Conservation (phyloP, 2,888 invertebrate genomes). For the Chirona hameri region DNA sequence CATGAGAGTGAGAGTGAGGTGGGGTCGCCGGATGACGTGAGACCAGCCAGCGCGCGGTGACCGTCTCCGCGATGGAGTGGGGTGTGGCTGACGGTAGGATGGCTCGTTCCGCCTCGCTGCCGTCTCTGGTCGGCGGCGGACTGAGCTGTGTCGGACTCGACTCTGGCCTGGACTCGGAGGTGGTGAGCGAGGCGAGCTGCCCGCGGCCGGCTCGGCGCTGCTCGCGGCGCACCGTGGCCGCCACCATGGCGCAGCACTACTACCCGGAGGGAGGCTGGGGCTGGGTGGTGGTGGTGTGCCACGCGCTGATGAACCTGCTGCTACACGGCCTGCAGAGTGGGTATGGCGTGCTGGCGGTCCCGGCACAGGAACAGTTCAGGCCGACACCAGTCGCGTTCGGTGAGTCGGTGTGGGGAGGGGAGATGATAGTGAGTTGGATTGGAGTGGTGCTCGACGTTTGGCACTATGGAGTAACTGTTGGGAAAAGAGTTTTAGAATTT, state of each 20-base stretch:
- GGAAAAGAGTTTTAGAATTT: too few relatives aligned
- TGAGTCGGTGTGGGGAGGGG: neutral
- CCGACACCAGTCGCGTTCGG: neutral
- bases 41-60: neutral
- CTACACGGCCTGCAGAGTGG: constrained; percentile 72
- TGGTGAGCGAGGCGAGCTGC: neutral
- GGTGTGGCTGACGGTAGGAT: neutral
- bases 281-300: constrained; percentile 71
- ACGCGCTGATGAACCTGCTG: constrained; percentile 67
- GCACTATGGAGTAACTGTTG: too few relatives aligned
- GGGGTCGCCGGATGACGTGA: neutral
- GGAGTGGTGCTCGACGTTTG: too few relatives aligned
- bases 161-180: neutral
- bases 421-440: too few relatives aligned
- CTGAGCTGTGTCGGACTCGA: neutral
- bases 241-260: constrained; percentile 63
- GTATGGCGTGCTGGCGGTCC: constrained; percentile 42
- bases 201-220: neutral
- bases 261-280: constrained; percentile 71
- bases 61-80: neutral
- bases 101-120: neutral
- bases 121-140: neutral
- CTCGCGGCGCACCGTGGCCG: neutral
- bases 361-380: neutral
- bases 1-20: too few relatives aligned